phyloP scores from a whole-genome alignment of 2,888 invertebrate species.

The Ernsta delagoae region DNA sequence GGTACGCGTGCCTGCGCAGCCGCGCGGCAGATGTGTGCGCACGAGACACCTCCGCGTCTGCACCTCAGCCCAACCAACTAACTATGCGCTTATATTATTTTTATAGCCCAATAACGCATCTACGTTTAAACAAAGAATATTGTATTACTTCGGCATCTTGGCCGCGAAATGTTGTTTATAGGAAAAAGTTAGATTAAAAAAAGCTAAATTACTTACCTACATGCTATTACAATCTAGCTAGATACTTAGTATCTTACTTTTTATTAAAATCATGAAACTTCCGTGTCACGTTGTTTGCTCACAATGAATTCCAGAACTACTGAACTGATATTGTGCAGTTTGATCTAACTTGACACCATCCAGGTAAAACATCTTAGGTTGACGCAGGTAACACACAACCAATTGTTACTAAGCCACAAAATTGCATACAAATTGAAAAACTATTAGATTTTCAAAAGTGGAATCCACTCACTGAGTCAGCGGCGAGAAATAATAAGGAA shows the following conservation, averaged over 20 bases:
- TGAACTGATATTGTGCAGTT: too few species aligned
- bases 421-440: constrained; percentile 26
- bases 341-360: too few species aligned
- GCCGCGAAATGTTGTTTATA: neutral
- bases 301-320: too few species aligned
- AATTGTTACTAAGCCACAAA: neutral
- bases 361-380: too few species aligned
- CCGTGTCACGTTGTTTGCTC: too few species aligned
- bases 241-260: too few species aligned
- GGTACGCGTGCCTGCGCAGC: constrained; percentile 52
- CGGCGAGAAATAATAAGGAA: constrained; percentile 79
- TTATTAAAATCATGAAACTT: too few species aligned
- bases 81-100: constrained; percentile 22
- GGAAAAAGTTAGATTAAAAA: neutral
- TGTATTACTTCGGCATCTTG: neutral
- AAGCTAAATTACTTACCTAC: too few species aligned
- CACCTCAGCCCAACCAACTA: constrained; percentile 46
- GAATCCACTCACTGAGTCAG: constrained; percentile 70
- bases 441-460: constrained; percentile 60
- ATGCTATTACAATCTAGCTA: too few species aligned
- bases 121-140: constrained; percentile 17
- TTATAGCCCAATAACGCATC: constrained; percentile 21
- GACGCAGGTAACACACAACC: too few species aligned
- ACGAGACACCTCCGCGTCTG: constrained; percentile 51
- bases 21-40: constrained; percentile 71